Conservation (phyloP, 2,113 vertebrate species). For the Nycticryphes semicollaris region DNA sequence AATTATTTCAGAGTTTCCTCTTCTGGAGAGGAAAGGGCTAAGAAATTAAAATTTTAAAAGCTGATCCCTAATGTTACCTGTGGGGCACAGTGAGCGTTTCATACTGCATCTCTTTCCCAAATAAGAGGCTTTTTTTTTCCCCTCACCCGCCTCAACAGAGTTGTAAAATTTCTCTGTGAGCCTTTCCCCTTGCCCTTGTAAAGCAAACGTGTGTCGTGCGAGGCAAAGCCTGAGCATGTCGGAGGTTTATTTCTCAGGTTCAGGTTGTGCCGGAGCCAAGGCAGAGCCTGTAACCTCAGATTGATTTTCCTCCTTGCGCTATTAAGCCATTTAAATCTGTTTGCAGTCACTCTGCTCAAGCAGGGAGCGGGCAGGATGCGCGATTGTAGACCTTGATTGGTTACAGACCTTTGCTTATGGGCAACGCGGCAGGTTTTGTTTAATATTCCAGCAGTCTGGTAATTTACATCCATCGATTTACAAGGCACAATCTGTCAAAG, state of each 20-base stretch:
- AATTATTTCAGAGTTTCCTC: background rate
- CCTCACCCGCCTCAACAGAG: background rate
- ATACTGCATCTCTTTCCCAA: background rate
- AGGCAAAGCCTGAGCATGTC: background rate
- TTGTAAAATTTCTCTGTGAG: background rate
- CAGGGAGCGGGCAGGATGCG: background rate
- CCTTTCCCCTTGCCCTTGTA: background rate
- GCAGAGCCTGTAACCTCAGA: background rate
- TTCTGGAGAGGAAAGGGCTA: background rate
- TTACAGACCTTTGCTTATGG: background rate
- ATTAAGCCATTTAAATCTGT: background rate
- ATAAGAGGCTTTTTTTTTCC: background rate
- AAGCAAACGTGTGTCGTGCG: rapidly evolving
- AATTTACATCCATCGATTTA: slow-evolving; percentile 76
- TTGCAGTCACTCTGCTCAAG: background rate
- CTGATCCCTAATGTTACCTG: background rate
- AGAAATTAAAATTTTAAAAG: background rate
- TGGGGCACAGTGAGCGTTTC: background rate
- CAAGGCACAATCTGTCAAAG: background rate
- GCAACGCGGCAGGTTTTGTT: background rate
- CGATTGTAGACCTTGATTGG: background rate
- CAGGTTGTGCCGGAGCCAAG: background rate
- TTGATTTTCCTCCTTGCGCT: background rate
- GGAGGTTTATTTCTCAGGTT: background rate
- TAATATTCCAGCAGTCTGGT: slow-evolving; percentile 30